Conservation (phyloP, 2,797 vertebrate species). For the Sciaenops ocellatus region DNA sequence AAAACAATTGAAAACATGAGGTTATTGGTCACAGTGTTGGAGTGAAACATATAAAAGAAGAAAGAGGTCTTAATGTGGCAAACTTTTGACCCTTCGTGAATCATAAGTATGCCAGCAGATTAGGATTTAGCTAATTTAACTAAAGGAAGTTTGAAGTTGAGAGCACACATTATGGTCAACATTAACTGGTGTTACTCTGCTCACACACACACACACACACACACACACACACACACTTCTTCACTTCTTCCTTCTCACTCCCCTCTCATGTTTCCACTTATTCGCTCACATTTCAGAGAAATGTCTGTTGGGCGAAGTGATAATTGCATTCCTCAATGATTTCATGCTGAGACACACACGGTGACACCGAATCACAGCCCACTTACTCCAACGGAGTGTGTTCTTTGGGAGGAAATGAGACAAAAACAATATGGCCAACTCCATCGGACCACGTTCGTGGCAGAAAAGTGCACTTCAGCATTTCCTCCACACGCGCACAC, state of each 20-base stretch:
- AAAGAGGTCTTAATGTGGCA: slow-evolving; percentile 32
- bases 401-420: slow-evolving; percentile 76
- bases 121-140: slow-evolving; percentile 48
- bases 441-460: slow-evolving; percentile 61
- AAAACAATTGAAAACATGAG: slow-evolving; percentile 70
- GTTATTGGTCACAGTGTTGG: slow-evolving; percentile 51
- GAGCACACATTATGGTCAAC: slow-evolving; percentile 43
- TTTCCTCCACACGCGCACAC: slow-evolving; percentile 3
- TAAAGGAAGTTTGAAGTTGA: slow-evolving; percentile 46
- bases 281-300: slow-evolving; percentile 72
- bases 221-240: slow-evolving; percentile 29
- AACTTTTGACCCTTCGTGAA: slow-evolving; percentile 43
- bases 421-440: slow-evolving; percentile 80
- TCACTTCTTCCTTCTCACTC: slow-evolving; percentile 17
- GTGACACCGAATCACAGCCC: slow-evolving; percentile 70
- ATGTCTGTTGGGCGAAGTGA: slow-evolving; percentile 77
- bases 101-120: slow-evolving; percentile 25
- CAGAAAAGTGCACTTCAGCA: slow-evolving; percentile 47
- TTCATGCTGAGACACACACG: slow-evolving; percentile 79
- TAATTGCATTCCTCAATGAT: slow-evolving; percentile 84
- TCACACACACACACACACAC: slow-evolving; percentile 14
- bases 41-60: slow-evolving; percentile 34
- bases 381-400: slow-evolving; percentile 72
- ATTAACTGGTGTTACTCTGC: slow-evolving; percentile 43
- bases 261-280: slow-evolving; percentile 60